A percentile compares a stretch with the other conserved stretches of the same genome.
phyloP scores from a whole-genome alignment of 1,140 invertebrate species.

The Periplaneta americana region DNA sequence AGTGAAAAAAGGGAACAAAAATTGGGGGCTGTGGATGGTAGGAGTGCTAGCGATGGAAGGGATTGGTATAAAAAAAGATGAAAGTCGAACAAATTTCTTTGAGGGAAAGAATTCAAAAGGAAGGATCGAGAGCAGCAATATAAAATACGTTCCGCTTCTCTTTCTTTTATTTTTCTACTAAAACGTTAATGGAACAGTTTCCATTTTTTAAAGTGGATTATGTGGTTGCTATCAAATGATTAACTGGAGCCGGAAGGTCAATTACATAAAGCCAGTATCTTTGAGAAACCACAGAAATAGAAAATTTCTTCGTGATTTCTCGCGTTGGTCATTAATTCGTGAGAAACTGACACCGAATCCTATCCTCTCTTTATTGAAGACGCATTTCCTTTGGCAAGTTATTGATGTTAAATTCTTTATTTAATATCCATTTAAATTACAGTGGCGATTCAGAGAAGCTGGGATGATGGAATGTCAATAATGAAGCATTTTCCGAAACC shows the following conservation, averaged over 20 bases:
- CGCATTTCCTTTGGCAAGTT: too few relatives aligned
- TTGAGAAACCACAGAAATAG: not conserved
- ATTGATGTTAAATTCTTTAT: too few relatives aligned
- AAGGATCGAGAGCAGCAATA: not conserved
- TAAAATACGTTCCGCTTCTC: not conserved
- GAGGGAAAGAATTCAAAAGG: not conserved
- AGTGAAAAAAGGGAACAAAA: not conserved
- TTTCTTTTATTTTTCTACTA: not conserved
- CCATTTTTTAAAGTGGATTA: not conserved
- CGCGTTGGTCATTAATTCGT: too few relatives aligned
- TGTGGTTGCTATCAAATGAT: not conserved
- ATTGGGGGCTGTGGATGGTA: not conserved
- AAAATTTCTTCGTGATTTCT: too few relatives aligned
- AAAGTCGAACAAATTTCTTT: not conserved
- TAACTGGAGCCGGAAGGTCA: not conserved
- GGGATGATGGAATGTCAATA: too few relatives aligned
- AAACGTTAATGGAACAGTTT: not conserved
- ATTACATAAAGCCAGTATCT: not conserved
- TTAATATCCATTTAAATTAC: too few relatives aligned
- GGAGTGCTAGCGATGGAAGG: not conserved
- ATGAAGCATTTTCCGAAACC: too few relatives aligned
- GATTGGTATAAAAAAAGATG: not conserved
- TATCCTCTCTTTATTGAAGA: too few relatives aligned
- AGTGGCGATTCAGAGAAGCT: too few relatives aligned
- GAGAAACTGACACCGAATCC: too few relatives aligned